Percentiles rank a stretch among this genome's conserved stretches.
Conservation (phyloP, 2,888 invertebrate genomes). For the Erebia palarica region DNA sequence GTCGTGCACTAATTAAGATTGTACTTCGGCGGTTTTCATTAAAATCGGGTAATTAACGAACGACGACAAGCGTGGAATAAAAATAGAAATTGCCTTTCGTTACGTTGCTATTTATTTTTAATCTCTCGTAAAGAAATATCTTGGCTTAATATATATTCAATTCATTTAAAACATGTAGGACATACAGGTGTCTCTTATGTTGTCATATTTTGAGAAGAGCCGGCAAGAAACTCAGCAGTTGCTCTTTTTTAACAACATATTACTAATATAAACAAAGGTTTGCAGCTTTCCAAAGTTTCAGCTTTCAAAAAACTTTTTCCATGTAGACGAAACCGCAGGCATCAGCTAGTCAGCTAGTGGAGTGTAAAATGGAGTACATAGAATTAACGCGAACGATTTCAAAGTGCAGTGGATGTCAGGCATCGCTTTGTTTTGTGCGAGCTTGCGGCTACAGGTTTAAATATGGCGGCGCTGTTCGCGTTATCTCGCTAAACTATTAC, state of each 20-base stretch:
- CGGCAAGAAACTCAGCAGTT: too few relatives aligned
- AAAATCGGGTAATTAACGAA: slow-evolving; percentile 26
- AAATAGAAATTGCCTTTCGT: slow-evolving; percentile 13
- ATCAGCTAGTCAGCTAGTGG: too few relatives aligned
- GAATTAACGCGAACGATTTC: slow-evolving; percentile 10
- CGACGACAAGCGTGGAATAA: slow-evolving; percentile 25
- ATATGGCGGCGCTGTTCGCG: slow-evolving; percentile 2
- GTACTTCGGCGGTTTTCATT: slow-evolving; percentile 25
- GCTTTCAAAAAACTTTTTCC: too few relatives aligned
- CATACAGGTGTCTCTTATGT: too few relatives aligned
- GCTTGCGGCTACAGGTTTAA: slow-evolving; percentile 19
- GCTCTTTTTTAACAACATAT: too few relatives aligned
- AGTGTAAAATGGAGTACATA: not conserved
- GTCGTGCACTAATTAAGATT: slow-evolving; percentile 30
- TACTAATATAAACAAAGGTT: too few relatives aligned
- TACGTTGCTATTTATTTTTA: slow-evolving; percentile 5
- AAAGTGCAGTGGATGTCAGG: slow-evolving; percentile 10
- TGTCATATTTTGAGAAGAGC: too few relatives aligned
- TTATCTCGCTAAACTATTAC: slow-evolving; percentile 11
- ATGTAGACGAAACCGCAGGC: too few relatives aligned
- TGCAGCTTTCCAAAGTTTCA: too few relatives aligned
- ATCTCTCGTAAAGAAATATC: not conserved
- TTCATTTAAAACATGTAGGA: too few relatives aligned
- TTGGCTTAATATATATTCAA: too few relatives aligned
- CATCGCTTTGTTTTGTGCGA: slow-evolving; percentile 9